phyloP scores from a whole-genome alignment of 2,113 vertebrate species.

The Miniopterus natalensis region DNA sequence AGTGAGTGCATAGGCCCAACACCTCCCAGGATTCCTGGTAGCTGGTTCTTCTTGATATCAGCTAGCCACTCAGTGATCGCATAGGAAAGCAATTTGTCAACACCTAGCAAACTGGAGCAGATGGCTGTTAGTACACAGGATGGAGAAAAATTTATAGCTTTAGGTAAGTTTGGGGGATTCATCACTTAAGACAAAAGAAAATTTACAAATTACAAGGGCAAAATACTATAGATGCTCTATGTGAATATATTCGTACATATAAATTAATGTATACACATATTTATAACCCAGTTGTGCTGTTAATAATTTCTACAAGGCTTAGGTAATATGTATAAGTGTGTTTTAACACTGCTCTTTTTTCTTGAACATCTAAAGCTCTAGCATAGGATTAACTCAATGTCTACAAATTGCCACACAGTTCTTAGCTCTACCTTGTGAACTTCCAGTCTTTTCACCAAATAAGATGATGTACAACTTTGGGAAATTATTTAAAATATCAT shows the following conservation, averaged over 20 bases:
- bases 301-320: neutral
- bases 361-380: neutral
- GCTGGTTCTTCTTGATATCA: slow-evolving; percentile 98
- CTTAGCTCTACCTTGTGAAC: neutral
- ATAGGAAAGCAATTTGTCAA: slow-evolving; percentile 97
- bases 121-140: slow-evolving; percentile 45
- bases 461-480: neutral
- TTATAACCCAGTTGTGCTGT: neutral
- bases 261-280: neutral
- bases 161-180: neutral
- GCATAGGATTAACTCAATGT: neutral
- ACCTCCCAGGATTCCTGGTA: slow-evolving; percentile 97
- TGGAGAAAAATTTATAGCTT: neutral
- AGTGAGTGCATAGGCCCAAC: slow-evolving; percentile 98
- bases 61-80: slow-evolving; percentile 97
- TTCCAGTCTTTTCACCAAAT: neutral
- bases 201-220: neutral
- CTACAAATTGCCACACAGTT: neutral
- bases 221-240: neutral
- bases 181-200: neutral
- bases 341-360: neutral
- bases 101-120: slow-evolving; percentile 93
- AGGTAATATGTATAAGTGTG: neutral
- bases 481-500: neutral
- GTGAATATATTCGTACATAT: neutral